Percentiles rank a stretch among this genome's conserved stretches.
These are phyloP conservation scores for Callithrix jacchus DNA, from an alignment of 2,113 vertebrate genomes.

Conservation along the genomic window DNA sequence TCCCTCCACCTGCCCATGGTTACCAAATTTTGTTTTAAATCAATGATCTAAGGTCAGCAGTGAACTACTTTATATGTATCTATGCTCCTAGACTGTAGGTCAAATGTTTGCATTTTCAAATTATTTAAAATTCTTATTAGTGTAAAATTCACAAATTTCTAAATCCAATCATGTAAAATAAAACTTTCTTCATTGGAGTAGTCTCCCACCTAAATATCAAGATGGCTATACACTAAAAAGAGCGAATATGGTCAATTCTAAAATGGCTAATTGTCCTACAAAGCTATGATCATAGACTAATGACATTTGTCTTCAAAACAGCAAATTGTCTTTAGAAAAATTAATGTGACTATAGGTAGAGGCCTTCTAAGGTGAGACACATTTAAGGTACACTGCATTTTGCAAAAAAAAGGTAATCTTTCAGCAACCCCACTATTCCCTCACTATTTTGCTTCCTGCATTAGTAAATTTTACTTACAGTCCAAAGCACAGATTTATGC, in stretches of 20 bases:
- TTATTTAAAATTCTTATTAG: not conserved
- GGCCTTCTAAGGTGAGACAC: not conserved
- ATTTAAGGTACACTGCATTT: not conserved
- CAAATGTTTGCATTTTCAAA: not conserved
- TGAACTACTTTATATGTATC: not conserved
- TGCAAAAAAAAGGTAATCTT: not conserved
- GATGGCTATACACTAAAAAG: accelerated
- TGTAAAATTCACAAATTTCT: not conserved
- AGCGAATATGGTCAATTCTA: not conserved
- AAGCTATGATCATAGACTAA: not conserved
- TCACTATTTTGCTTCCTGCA: not conserved
- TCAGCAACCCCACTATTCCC: slow-evolving; percentile 41
- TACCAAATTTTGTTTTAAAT: not conserved
- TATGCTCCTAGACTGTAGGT: not conserved
- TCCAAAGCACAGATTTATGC: not conserved
- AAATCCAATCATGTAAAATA: not conserved
- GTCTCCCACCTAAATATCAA: not conserved
- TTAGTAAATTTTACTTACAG: not conserved
- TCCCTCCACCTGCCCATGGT: not conserved
- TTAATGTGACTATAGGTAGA: not conserved
- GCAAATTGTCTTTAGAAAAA: not conserved
- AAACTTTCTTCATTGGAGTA: not conserved
- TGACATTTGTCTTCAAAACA: not conserved
- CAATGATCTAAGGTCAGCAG: not conserved
- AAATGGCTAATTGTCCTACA: not conserved